Evolutionary conservation across 2,113 vertebrate genomes (phyloP).

Genomic region (Campylorhamphus procurvoides): DNA sequence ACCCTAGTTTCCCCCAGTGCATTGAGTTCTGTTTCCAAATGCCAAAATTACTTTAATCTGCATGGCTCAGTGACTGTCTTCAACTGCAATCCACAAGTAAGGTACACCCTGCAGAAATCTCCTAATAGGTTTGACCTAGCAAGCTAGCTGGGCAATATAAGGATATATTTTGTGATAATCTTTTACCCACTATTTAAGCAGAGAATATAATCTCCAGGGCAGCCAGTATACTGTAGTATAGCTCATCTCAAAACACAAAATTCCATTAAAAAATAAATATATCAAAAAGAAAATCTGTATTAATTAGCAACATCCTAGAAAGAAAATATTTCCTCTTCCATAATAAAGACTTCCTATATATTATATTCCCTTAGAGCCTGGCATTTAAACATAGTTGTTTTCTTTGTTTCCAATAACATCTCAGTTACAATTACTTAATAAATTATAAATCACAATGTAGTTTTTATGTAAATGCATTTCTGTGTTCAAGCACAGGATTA

Average conservation of each 20-base stretch:
- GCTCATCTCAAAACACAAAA: not conserved
- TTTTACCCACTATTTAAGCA: not conserved
- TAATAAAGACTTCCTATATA: not conserved
- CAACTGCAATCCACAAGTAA: not conserved
- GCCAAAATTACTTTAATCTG: not conserved
- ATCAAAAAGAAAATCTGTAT: conserved; percentile 5
- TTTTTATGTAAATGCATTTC: conserved; percentile 57
- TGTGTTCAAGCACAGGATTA: conserved; percentile 59
- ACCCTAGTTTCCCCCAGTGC: not conserved
- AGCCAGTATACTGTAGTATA: not conserved
- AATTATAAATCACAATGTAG: conserved; percentile 54
- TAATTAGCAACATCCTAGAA: conserved; percentile 5
- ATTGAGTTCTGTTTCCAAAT: not conserved
- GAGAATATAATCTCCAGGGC: not conserved
- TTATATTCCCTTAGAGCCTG: not conserved
- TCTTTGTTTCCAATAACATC: conserved; percentile 45
- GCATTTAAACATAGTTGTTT: conserved; percentile 21
- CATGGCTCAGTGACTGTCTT: not conserved
- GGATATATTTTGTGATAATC: not conserved
- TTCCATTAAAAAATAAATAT: not conserved
- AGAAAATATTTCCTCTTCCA: not conserved
- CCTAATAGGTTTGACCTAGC: not conserved
- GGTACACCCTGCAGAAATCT: not conserved
- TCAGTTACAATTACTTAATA: conserved; percentile 60
- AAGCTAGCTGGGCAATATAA: not conserved